phyloP scores from a whole-genome alignment of 2,888 invertebrate species.

The Hipparchia semele region DNA sequence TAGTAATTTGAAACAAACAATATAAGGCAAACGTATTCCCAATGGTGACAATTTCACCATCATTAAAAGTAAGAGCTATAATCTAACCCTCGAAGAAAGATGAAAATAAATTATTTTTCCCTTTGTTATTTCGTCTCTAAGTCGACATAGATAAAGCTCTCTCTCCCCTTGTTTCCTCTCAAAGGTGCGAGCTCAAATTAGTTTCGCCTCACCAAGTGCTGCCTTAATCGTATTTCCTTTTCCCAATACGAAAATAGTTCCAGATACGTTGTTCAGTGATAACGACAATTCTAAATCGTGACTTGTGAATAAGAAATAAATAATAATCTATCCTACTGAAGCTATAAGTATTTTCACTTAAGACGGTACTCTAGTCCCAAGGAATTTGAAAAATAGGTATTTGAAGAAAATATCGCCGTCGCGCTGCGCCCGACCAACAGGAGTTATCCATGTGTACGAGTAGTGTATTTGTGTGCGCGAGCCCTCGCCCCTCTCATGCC shows the following conservation, averaged over 20 bases:
- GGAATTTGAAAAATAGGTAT: no score
- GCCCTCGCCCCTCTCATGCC: no score
- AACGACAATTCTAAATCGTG: not conserved
- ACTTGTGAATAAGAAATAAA: no score
- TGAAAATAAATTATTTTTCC: not conserved
- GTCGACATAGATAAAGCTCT: conserved; percentile 9
- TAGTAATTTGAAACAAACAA: not conserved
- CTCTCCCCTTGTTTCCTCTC: conserved; percentile 13
- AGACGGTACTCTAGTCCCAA: no score
- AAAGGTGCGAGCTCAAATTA: conserved; percentile 20
- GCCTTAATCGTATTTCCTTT: conserved; percentile 21
- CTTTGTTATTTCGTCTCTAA: conserved; percentile 9
- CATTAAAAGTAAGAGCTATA: conserved; percentile 5
- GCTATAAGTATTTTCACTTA: no score
- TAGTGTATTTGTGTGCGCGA: no score
- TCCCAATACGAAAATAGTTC: conserved; percentile 9
- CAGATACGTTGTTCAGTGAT: not conserved
- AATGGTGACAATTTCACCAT: not conserved
- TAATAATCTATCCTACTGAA: no score
- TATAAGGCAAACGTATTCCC: not conserved
- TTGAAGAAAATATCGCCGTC: no score
- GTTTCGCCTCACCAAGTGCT: conserved; percentile 18
- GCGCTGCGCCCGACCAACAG: no score
- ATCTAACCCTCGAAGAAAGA: not conserved
- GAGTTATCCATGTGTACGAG: no score